Evolutionary conservation across 2,888 invertebrate species (phyloP), one percentile per base, ranked within the genome.

Genomic region (Acanthosepion esculentum): DNA sequence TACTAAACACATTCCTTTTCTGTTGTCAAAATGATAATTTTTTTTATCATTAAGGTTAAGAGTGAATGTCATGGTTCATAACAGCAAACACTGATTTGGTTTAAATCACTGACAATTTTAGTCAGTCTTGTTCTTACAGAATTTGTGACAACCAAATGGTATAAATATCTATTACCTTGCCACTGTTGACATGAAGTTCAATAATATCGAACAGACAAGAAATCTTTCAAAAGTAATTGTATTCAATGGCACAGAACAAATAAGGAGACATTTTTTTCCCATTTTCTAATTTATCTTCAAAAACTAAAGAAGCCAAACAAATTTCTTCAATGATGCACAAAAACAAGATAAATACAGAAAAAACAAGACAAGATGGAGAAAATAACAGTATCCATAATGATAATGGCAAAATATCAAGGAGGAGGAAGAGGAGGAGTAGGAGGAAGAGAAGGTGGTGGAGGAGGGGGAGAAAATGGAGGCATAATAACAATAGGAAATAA

Each of bases 211-310:
- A n/a, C 78, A 78, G n/a, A 33, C n/a, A 78, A 78, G 78, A 33
- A n/a, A n/a, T n/a, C 33, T n/a, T 78, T 78, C 8, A 78, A 78
- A n/a, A n/a, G 78, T 33, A 78, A 78, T 78, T 78, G n/a, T 78
- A 78, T 78, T 78, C 78, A 78, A n/a, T 78, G n/a, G 78, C n/a
- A 78, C 12, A n/a, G n/a, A 78, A 78, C n/a, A 78, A 78, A 78
- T 78, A 78, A 78, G n/a, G 78, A 78, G 78, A 78, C 78, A 78
- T 78, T 78, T 78, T n/a, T 33, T n/a, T 18, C 33, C 78, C n/a
- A n/a, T 78, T 78, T 78, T 78, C n/a, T n/a, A 78, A 78, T 78
- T n/a, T 78, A 78, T 78, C 78, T 78, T 78, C 78, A 78, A 78
- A 78, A 78, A 33, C 78, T 78, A n/a, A 33, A 78, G 78, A 78